These are phyloP conservation scores for Lysiphlebus fabarum DNA, from an alignment of 1,140 invertebrate species.

Conservation along the genomic window DNA sequence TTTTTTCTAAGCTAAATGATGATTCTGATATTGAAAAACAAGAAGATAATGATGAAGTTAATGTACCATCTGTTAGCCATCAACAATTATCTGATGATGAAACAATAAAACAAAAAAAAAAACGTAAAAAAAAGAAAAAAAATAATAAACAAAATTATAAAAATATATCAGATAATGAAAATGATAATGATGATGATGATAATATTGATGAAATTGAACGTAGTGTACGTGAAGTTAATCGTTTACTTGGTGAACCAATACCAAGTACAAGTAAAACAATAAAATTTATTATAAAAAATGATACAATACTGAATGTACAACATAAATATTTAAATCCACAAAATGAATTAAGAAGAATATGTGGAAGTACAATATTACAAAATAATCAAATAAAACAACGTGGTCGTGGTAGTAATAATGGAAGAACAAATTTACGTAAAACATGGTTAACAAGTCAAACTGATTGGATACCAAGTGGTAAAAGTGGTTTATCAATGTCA, in stretches of 20 bases:
- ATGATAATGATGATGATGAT: slow-evolving; percentile 63
- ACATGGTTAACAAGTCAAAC: slow-evolving; percentile 66
- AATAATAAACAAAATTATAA: slow-evolving; percentile 42
- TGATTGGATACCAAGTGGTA: slow-evolving; percentile 67
- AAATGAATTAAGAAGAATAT: slow-evolving; percentile 81
- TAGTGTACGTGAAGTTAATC: slow-evolving; percentile 70
- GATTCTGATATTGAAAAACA: slow-evolving; percentile 63
- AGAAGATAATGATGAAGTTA: slow-evolving; percentile 67
- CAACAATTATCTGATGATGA: slow-evolving; percentile 41
- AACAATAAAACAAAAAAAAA: slow-evolving; percentile 61
- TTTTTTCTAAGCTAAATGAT: slow-evolving; percentile 56
- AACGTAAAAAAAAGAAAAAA: slow-evolving; percentile 59
- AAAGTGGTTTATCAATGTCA: slow-evolving; percentile 73
- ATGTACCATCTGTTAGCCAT: slow-evolving; percentile 53
- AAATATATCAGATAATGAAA: slow-evolving; percentile 37
- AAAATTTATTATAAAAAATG: slow-evolving; percentile 38
- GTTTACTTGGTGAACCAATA: slow-evolving; percentile 62
- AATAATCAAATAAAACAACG: slow-evolving; percentile 64
- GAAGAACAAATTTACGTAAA: slow-evolving; percentile 56
- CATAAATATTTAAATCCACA: slow-evolving; percentile 76
- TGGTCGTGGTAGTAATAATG: slow-evolving; percentile 46
- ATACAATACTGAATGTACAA: slow-evolving; percentile 61
- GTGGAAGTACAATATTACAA: slow-evolving; percentile 77
- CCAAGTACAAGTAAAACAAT: slow-evolving; percentile 38
- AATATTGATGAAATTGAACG: slow-evolving; percentile 70